Evolutionary conservation across 2,113 vertebrate species (phyloP), one percentile per base, ranked within the genome.

Genomic region (Ciconia boyciana): DNA sequence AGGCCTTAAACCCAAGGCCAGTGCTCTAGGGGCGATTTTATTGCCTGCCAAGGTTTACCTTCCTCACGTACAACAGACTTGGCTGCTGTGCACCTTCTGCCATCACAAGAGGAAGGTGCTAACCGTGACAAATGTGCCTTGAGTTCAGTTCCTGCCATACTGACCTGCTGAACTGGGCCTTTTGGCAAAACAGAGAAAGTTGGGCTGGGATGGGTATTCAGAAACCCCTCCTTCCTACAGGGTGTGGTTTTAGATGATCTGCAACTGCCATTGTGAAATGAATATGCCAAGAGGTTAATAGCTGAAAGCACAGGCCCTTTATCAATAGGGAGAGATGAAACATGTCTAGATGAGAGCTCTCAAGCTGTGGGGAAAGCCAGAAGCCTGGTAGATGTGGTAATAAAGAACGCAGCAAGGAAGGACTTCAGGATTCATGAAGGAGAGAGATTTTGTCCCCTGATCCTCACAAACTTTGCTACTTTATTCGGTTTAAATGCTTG

Each of bases 261-360:
- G 86, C 74, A 89, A 25, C 92, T 95, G 29, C 96, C 89, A 39
- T 97, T 98, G 93, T 17, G 58, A 89, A 74, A 61, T 79, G 66
- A 80, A 85, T 13, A 77, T 19, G 26, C 31, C 57, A n/a, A 29
- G 43, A 39, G 14, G 29, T 94, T 71, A 83, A 41, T 0, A 89
- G 55, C 36, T 34, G 44, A 83, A 65, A 77, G 25, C 74, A 52
- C 36, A n/a, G 49, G 55, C 32, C 31, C 43, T 43, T 75, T 25
- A 75, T 69, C 14, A 11, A 71, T n/a, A 65, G 60, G 51, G 60
- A 79, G 61, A 81, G 66, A 57, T 68, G 55, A 57, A 79, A 69
- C 51, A 20, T 5, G 21, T 48, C 34, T 74, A 57, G n/a, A 18
- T 69, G 60, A 70, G 54, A 74, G 44, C 20, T 69, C 55, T 89